phyloP scores from a whole-genome alignment of 2,113 vertebrate species.

The Macrotus californicus region DNA sequence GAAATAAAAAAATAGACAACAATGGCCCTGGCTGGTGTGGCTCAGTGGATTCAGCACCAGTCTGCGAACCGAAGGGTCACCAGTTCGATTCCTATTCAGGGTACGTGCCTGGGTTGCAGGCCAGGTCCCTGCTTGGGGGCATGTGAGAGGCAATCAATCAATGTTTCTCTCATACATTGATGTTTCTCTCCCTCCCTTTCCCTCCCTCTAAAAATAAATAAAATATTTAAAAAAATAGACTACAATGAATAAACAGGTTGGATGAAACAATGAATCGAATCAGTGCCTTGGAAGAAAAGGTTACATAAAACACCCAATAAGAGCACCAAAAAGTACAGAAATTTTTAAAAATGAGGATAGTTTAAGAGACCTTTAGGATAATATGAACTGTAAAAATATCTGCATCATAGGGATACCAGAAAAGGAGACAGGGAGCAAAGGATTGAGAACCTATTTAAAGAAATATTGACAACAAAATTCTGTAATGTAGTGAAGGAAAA shows the following conservation, averaged over 20 bases:
- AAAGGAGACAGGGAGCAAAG: background rate
- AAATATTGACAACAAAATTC: background rate
- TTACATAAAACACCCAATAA: background rate
- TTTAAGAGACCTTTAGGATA: background rate
- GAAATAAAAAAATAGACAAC: background rate
- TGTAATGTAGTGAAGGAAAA: background rate
- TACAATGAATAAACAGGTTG: background rate
- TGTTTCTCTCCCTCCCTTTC: no score
- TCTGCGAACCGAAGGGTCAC: no score
- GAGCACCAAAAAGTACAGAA: background rate
- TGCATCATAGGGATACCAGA: background rate
- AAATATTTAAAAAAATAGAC: background rate
- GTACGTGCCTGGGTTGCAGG: no score
- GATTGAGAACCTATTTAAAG: background rate
- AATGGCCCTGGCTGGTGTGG: background rate
- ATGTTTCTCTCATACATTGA: no score
- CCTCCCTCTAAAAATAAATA: no score
- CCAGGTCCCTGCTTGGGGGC: no score
- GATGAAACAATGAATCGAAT: background rate
- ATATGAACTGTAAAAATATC: background rate
- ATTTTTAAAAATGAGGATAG: background rate
- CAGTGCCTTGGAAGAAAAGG: background rate
- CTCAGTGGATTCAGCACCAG: no score
- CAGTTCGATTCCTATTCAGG: no score
- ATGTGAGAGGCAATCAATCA: no score